Conservation (phyloP, 2,113 vertebrate genomes). For the Austrofundulus limnaeus region DNA sequence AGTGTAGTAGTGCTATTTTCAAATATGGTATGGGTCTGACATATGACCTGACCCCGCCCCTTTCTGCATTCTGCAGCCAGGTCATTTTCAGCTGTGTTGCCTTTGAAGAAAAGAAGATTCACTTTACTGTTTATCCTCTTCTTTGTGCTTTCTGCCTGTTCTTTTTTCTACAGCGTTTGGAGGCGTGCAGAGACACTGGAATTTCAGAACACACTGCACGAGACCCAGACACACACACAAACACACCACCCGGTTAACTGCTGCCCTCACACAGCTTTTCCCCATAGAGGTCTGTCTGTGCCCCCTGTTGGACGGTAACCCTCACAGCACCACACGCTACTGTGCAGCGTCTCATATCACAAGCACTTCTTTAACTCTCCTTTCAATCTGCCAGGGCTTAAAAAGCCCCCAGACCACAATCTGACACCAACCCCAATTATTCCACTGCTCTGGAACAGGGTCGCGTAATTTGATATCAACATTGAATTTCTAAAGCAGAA, state of each 20-base stretch:
- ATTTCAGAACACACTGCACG: slow-evolving; percentile 14
- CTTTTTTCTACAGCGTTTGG: slow-evolving; percentile 12
- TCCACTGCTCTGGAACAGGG: slow-evolving; percentile 67
- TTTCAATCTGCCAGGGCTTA: slow-evolving; percentile 65
- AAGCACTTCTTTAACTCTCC: slow-evolving; percentile 60
- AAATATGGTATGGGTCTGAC: no score
- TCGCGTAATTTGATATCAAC: slow-evolving; percentile 72
- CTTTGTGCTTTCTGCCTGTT: background rate
- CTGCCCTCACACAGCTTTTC: background rate
- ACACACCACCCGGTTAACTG: slow-evolving; percentile 12
- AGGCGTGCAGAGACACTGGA: slow-evolving; percentile 1
- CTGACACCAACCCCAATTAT: slow-evolving; percentile 77
- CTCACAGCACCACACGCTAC: slow-evolving; percentile 17
- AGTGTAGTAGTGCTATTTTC: no score
- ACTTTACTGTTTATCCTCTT: background rate
- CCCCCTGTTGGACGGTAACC: slow-evolving; percentile 72
- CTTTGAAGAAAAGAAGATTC: background rate
- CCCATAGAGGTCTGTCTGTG: slow-evolving; percentile 64
- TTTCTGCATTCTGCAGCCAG: no score
- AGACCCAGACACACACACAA: slow-evolving; percentile 19
- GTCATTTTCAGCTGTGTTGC: background rate
- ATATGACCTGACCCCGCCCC: no score
- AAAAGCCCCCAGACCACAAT: slow-evolving; percentile 70
- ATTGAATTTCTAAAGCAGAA: slow-evolving; percentile 64
- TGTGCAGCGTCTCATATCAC: slow-evolving; percentile 46